phyloP scores from a whole-genome alignment of 2,888 invertebrate species.

The Eristalinus aeneus region DNA sequence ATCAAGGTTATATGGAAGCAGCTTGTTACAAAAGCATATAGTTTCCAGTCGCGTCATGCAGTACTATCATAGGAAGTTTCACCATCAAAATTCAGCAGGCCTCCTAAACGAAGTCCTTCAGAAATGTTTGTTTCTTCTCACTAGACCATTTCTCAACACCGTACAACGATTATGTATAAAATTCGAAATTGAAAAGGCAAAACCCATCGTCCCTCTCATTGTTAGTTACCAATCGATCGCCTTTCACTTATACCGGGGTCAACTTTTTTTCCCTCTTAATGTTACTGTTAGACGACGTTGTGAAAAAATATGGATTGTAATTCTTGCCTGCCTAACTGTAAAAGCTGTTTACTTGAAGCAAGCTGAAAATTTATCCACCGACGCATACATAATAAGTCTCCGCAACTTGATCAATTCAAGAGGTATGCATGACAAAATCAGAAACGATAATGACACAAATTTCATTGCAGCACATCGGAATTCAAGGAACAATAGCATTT shows the following conservation, averaged over 20 bases:
- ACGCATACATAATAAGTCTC: conserved; percentile 27
- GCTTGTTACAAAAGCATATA: conserved; percentile 33
- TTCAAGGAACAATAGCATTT: background rate
- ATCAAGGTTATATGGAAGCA: conserved; percentile 44
- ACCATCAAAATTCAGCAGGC: conserved; percentile 37
- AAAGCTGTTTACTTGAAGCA: conserved; percentile 62
- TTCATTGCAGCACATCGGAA: conserved; percentile 49
- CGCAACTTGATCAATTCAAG: conserved; percentile 56
- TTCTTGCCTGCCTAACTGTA: conserved; percentile 36
- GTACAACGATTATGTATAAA: background rate
- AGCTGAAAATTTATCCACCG: conserved; percentile 34
- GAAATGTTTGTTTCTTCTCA: conserved; percentile 42
- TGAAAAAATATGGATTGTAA: conserved; percentile 53
- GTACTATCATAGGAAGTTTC: conserved; percentile 27
- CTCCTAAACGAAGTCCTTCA: conserved; percentile 36
- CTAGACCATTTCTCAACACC: background rate
- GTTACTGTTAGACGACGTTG: conserved; percentile 42
- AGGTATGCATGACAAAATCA: conserved; percentile 43
- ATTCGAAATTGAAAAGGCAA: conserved; percentile 22
- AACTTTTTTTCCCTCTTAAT: conserved; percentile 38
- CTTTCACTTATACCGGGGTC: conserved; percentile 65
- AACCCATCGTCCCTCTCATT: conserved; percentile 47
- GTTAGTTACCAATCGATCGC: conserved; percentile 49
- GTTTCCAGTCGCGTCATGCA: conserved; percentile 33
- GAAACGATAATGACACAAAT: conserved; percentile 62